These are phyloP conservation scores for Plebejus anna DNA, from an alignment of 2,888 invertebrate species.

Conservation along the genomic window DNA sequence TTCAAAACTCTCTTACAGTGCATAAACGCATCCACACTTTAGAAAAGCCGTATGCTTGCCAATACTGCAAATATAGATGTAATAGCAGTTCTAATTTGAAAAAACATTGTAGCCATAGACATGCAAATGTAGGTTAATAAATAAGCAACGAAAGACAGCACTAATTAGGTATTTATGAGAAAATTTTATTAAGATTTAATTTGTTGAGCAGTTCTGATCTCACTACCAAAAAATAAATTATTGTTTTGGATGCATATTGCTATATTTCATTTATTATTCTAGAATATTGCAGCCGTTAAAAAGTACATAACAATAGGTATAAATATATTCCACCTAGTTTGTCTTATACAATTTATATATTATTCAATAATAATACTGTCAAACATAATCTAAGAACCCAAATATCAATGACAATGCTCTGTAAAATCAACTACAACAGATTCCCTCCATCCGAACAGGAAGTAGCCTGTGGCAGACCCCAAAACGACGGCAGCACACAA, in stretches of 20 bases:
- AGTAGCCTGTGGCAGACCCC: conserved; percentile 95
- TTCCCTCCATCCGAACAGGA: conserved; percentile 97
- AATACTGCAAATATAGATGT: conserved; percentile 62
- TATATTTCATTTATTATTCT: conserved; percentile 51
- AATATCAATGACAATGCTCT: conserved; percentile 93
- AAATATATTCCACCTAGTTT: conserved; percentile 54
- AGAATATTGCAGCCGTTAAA: conserved; percentile 56
- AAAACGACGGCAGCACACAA: conserved; percentile 92
- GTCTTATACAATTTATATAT: conserved; percentile 63
- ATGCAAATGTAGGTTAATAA: conserved; percentile 40
- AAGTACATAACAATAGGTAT: conserved; percentile 65
- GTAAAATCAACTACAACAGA: conserved; percentile 95
- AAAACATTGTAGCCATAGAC: conserved; percentile 62
- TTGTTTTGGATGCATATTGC: conserved; percentile 34
- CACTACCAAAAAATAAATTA: conserved; percentile 35
- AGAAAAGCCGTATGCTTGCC: conserved; percentile 65
- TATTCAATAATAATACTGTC: conserved; percentile 54
- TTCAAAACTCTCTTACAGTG: conserved; percentile 67
- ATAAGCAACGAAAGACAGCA: neutral
- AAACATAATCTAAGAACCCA: conserved; percentile 27
- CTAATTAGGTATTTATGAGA: neutral
- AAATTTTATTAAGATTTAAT: neutral
- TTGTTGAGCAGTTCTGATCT: neutral
- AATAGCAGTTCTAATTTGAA: conserved; percentile 75
- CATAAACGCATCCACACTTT: conserved; percentile 67